Percentiles rank a stretch among this genome's conserved stretches.
Conservation (phyloP, 2,797 vertebrate species). For the Trematomus bernacchii region DNA sequence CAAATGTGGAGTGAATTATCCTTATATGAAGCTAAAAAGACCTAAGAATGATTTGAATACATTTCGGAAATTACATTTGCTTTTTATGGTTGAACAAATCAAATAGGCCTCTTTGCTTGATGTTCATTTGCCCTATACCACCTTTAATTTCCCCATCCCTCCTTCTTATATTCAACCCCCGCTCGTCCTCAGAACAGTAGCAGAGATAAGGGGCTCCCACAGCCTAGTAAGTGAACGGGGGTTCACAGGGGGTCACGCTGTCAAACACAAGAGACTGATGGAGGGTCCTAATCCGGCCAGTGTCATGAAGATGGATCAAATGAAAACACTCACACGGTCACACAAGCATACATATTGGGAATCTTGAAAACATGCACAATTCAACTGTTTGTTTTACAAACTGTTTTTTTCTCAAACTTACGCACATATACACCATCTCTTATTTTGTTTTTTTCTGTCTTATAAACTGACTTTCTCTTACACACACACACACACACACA, state of each 20-base stretch:
- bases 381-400: background rate
- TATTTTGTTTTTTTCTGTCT: background rate
- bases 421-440: background rate
- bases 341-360: slow-evolving; percentile 6
- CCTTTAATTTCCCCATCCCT: background rate
- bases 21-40: background rate
- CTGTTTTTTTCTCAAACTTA: background rate
- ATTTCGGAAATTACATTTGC: background rate
- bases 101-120: background rate
- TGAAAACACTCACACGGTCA: slow-evolving; percentile 69
- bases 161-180: background rate
- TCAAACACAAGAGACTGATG: slow-evolving; percentile 78
- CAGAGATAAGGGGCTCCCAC: slow-evolving; percentile 74
- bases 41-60: background rate
- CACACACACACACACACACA: slow-evolving; percentile 46
- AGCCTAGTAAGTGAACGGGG: slow-evolving; percentile 68
- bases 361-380: background rate
- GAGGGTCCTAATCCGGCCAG: slow-evolving; percentile 74
- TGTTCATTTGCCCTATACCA: background rate
- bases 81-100: background rate
- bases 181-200: slow-evolving; percentile 62
- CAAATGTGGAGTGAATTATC: slow-evolving; percentile 14
- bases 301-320: slow-evolving; percentile 85
- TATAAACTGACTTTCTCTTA: slow-evolving; percentile 41
- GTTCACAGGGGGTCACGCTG: slow-evolving; percentile 69